A percentile compares a stretch with the other conserved stretches of the same genome.
phyloP scores from a whole-genome alignment of 2,797 vertebrate genomes.

The Anomalospiza imberbis region DNA sequence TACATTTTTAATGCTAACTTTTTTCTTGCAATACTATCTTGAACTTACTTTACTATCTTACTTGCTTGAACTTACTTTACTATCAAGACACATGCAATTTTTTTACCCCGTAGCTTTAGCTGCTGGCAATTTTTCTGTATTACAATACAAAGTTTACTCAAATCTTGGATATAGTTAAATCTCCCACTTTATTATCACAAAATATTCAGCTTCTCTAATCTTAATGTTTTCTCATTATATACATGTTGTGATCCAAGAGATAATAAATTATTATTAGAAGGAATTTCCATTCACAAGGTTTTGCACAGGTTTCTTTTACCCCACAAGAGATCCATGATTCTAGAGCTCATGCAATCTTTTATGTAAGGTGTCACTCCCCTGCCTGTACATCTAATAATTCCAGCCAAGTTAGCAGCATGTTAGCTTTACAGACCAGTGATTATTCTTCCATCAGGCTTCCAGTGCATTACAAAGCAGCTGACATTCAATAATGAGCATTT shows the following conservation, averaged over 20 bases:
- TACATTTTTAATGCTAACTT: neutral
- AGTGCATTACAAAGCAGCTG: neutral
- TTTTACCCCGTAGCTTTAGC: neutral
- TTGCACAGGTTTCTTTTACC: neutral
- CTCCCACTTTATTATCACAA: neutral
- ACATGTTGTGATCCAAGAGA: neutral
- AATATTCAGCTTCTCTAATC: neutral
- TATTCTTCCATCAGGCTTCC: neutral
- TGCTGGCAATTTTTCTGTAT: neutral
- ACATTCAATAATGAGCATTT: neutral
- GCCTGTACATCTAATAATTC: neutral
- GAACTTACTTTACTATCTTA: too few relatives aligned
- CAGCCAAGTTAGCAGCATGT: neutral
- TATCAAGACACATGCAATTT: fast-evolving
- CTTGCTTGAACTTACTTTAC: neutral
- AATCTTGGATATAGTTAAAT: neutral
- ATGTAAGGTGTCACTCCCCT: neutral
- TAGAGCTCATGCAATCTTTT: neutral
- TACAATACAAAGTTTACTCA: neutral
- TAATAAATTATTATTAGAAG: neutral
- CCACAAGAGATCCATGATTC: neutral
- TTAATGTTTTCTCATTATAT: neutral
- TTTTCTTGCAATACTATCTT: neutral
- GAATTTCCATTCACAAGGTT: neutral
- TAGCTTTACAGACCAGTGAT: neutral